A percentile compares a stretch with the other conserved stretches of the same genome.
These are phyloP conservation scores for Calephelis nemesis DNA, from an alignment of 1,140 invertebrate species.

Conservation along the genomic window DNA sequence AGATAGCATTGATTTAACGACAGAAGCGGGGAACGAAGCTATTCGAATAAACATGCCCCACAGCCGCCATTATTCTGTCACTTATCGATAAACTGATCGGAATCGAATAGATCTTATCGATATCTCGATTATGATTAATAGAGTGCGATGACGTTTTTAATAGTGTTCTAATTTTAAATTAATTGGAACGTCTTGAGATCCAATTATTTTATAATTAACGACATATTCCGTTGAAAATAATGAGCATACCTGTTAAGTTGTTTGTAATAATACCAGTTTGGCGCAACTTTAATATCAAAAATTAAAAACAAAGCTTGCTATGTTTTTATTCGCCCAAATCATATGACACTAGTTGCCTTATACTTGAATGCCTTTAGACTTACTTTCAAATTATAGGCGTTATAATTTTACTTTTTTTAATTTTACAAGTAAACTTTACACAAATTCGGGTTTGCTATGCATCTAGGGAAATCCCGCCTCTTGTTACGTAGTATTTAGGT, in stretches of 20 bases:
- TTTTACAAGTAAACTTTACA: too few relatives aligned
- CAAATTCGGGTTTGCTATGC: too few relatives aligned
- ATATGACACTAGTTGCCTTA: too few relatives aligned
- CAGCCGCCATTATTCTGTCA: slow-evolving; percentile 31
- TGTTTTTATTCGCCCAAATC: too few relatives aligned
- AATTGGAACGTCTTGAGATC: background rate
- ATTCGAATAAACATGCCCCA: slow-evolving; percentile 17
- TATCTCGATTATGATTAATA: slow-evolving; percentile 25
- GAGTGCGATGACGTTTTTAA: slow-evolving; percentile 4
- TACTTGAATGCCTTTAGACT: too few relatives aligned
- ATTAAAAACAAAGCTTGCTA: too few relatives aligned
- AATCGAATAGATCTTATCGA: slow-evolving; percentile 31
- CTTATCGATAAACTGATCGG: slow-evolving; percentile 26
- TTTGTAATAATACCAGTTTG: too few relatives aligned
- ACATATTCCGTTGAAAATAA: background rate
- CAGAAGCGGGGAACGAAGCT: background rate
- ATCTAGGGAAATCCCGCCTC: too few relatives aligned
- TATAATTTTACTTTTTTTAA: too few relatives aligned
- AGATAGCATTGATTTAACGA: slow-evolving; percentile 19
- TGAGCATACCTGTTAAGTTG: background rate
- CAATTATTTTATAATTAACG: background rate
- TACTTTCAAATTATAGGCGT: too few relatives aligned
- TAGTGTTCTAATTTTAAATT: slow-evolving; percentile 6
- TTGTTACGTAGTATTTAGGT: too few relatives aligned
- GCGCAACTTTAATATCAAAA: too few relatives aligned